A percentile compares a stretch with the other conserved stretches of the same genome.
Conservation (phyloP, 2,113 vertebrate species). For the Guaruba guarouba region DNA sequence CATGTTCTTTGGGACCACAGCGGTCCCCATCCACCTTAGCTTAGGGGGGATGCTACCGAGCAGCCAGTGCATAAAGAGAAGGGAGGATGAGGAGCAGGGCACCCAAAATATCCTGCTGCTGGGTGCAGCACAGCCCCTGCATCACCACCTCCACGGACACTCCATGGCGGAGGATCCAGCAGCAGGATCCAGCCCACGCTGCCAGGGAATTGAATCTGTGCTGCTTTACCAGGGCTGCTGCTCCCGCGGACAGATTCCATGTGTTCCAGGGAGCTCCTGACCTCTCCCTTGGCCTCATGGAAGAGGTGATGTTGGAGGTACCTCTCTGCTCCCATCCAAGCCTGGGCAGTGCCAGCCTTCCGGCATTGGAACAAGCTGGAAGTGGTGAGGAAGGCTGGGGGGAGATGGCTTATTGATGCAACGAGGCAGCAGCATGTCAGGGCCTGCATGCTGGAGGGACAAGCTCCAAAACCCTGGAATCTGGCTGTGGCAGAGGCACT, state of each 20-base stretch:
- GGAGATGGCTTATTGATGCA: neutral
- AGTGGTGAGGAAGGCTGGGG: rapidly evolving
- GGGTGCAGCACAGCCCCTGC: neutral
- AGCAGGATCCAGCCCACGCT: slow-evolving; percentile 32
- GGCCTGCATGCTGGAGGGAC: neutral
- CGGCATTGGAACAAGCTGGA: neutral
- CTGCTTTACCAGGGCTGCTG: neutral
- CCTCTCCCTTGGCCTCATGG: neutral
- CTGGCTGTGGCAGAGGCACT: neutral
- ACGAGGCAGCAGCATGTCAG: neutral
- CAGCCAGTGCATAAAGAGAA: neutral
- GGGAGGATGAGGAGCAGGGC: neutral
- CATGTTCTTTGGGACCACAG: neutral
- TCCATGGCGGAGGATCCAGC: neutral
- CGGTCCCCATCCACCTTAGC: neutral
- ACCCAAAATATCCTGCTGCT: neutral
- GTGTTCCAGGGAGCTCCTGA: neutral
- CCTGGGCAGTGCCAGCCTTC: neutral
- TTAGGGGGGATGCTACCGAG: rapidly evolving
- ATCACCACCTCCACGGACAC: neutral
- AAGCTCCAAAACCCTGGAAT: neutral
- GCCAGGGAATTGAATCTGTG: neutral
- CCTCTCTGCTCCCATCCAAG: neutral
- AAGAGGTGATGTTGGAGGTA: neutral
- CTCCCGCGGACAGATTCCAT: neutral